Evolutionary conservation across 2,888 invertebrate genomes (phyloP).

Genomic region (Ophion obscuratus): DNA sequence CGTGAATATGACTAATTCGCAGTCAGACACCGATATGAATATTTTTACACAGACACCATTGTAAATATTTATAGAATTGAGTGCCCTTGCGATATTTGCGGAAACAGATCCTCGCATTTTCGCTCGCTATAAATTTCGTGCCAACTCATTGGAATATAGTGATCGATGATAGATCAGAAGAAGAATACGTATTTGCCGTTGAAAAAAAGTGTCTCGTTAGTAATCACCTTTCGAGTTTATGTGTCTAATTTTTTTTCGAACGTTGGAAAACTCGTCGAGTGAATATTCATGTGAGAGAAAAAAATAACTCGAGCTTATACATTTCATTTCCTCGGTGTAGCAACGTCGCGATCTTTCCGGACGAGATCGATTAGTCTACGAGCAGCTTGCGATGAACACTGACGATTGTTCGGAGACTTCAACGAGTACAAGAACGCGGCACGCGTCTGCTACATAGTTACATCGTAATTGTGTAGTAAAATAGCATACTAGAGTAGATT

Average conservation of each 20-base stretch:
- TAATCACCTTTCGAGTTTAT: neutral
- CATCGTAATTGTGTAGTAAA: neutral
- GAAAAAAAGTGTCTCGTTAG: neutral
- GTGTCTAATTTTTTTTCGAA: neutral
- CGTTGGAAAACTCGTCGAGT: neutral
- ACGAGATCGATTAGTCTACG: neutral
- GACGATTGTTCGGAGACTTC: conserved; percentile 16
- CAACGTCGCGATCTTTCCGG: no score
- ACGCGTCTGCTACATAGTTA: neutral
- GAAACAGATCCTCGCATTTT: neutral
- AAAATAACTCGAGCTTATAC: neutral
- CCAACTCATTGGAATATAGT: neutral
- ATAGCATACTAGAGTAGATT: neutral
- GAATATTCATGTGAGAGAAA: neutral
- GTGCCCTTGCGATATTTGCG: neutral
- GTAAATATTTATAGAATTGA: neutral
- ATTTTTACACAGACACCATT: neutral
- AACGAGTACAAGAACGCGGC: conserved; percentile 17
- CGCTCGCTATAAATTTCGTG: neutral
- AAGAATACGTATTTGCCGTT: neutral
- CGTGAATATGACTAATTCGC: neutral
- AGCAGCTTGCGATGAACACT: neutral
- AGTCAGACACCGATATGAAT: neutral
- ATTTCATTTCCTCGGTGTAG: neutral
- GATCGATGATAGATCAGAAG: neutral